Evolutionary conservation across 2,888 invertebrate genomes (phyloP).

Genomic region (Molanna angustata): DNA sequence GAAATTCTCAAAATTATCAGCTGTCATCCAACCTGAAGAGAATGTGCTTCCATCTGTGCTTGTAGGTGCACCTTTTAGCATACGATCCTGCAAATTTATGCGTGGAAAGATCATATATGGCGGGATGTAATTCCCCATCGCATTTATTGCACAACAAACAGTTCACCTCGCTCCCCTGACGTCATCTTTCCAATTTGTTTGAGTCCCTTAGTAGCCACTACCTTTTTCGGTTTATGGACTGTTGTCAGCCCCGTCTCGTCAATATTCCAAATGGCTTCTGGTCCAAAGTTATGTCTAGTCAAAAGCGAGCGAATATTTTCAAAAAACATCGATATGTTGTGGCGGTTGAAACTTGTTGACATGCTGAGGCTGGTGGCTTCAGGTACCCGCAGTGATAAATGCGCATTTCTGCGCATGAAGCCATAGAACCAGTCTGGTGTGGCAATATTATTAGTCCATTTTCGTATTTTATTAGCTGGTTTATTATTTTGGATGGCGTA

Average conservation of each 20-base stretch:
- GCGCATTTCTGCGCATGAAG: constrained; percentile 26
- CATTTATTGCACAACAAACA: constrained; percentile 37
- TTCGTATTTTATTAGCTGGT: constrained; percentile 22
- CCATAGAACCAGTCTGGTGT: constrained; percentile 24
- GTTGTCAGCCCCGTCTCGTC: constrained; percentile 34
- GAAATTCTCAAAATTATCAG: constrained; percentile 34
- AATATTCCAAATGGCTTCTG: constrained; percentile 31
- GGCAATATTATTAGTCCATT: constrained; percentile 22
- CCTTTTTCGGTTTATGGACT: constrained; percentile 33
- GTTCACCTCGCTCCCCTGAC: constrained; percentile 39
- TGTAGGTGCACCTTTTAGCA: constrained; percentile 27
- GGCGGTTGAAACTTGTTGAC: constrained; percentile 32
- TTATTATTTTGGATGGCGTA: constrained; percentile 26
- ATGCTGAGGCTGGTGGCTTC: constrained; percentile 33
- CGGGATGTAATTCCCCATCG: constrained; percentile 34
- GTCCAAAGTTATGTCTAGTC: constrained; percentile 28
- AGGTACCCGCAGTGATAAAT: constrained; percentile 33
- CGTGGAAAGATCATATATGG: constrained; percentile 40
- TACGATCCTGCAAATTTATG: constrained; percentile 36
- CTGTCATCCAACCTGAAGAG: constrained; percentile 40
- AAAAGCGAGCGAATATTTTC: constrained; percentile 35
- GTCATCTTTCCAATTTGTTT: constrained; percentile 37
- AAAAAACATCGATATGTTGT: constrained; percentile 30
- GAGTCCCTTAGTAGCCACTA: constrained; percentile 33
- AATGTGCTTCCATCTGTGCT: constrained; percentile 37